Evolutionary conservation across 2,113 vertebrate genomes (phyloP), one percentile per base, ranked within the genome.

Genomic region (Spheniscus mendiculus): DNA sequence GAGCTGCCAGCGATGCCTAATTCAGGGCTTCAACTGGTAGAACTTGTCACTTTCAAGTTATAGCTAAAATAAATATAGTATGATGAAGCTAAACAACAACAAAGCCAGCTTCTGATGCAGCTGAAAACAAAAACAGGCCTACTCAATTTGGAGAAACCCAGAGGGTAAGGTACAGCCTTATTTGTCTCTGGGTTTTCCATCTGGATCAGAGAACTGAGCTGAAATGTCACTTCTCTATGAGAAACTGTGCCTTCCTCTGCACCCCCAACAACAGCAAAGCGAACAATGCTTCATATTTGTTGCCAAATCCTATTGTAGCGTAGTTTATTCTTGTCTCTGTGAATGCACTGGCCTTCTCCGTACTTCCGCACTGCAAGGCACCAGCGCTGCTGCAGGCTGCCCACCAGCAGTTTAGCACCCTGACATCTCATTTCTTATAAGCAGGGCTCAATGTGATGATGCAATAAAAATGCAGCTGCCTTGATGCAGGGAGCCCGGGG

Each of bases 281-380:
- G 55, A 97, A 92, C 45, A 89, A 66, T 89, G 45, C 61, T 74
- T 87, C 3, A 3, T 52, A 20, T 87, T 89, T 84, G 44, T 73
- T 92, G 92, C 83, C 90, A 93, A 61, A 82, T 84, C 80, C 72
- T 84, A 63, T 74, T 93, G 77, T 82, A 78, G 38, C 0, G 0
- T 36, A 30, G 55, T 90, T 94, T 97, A 82, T 90, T 95, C 63
- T 92, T 89, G 93, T 93, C 72, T 95, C 52, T 87, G 63, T 86
- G 77, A 94, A 91, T 44, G 44, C 77, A 84, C 32, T 82, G 79
- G 59, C 63, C 45, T 93, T 78, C 90, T 93, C 79, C 5, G 3
- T 58, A 14, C 53, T 94, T 93, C 73, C 49, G 45, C 81, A 90
- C 49, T 13, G n/a, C 67, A 84, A 84, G 40, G 17, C 53, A 82